Percentiles rank a stretch among this genome's conserved stretches.
Evolutionary conservation across 2,888 invertebrate genomes (phyloP).

Genomic region (Apodemia duryi): DNA sequence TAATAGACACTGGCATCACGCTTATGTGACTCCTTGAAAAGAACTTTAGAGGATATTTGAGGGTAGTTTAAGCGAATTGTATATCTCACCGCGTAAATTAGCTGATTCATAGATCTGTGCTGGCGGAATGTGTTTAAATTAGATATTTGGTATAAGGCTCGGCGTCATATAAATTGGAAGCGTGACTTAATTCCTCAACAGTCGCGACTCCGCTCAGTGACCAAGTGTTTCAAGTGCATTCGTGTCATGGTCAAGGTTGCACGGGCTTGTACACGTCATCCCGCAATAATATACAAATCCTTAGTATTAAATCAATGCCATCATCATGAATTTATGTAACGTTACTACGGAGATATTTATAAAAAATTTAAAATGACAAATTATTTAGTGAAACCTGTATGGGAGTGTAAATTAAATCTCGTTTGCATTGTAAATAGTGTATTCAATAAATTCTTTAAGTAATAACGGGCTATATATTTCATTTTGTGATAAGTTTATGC

Average conservation of each 20-base stretch:
- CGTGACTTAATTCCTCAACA: background rate
- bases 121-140: constrained; percentile 39
- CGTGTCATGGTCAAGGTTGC: background rate
- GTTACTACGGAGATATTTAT: constrained; percentile 64
- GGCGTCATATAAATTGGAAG: background rate
- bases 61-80: constrained; percentile 57
- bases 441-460: constrained; percentile 54
- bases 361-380: constrained; percentile 66
- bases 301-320: constrained; percentile 49
- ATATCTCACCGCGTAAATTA: constrained; percentile 64
- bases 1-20: background rate
- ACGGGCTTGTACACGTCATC: constrained; percentile 22
- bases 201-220: background rate
- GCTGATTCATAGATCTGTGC: constrained; percentile 54
- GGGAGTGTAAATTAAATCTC: constrained; percentile 60
- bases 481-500: constrained; percentile 68
- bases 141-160: constrained; percentile 20
- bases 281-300: constrained; percentile 40
- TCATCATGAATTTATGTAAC: constrained; percentile 66
- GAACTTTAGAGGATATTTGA: constrained; percentile 39
- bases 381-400: constrained; percentile 59
- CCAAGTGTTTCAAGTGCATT: background rate
- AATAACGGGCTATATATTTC: constrained; percentile 45
- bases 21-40: background rate
- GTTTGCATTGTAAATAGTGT: constrained; percentile 74